These are phyloP conservation scores for Neogale vison DNA, from an alignment of 2,113 vertebrate species.

Conservation along the genomic window DNA sequence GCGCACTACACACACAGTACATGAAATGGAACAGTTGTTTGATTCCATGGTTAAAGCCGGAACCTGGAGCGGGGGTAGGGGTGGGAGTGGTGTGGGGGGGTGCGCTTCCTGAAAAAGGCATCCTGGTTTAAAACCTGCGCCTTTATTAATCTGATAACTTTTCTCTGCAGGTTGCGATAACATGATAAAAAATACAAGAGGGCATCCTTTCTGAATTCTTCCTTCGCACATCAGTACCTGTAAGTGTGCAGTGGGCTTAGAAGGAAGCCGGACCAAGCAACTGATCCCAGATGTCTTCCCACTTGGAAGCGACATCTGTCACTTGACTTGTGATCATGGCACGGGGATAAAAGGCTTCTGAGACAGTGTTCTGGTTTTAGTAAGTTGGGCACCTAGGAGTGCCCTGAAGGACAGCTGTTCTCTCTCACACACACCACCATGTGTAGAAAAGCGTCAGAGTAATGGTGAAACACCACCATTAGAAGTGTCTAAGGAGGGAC, in stretches of 20 bases:
- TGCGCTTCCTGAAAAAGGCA: not conserved
- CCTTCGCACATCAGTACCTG: not conserved
- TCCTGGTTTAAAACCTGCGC: not conserved
- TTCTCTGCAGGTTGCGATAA: not conserved
- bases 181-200: not conserved
- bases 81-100: fast-evolving
- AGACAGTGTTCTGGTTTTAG: not conserved
- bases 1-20: not conserved
- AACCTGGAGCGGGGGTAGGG: fast-evolving
- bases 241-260: not conserved
- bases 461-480: not conserved
- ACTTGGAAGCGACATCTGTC: not conserved
- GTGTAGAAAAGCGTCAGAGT: not conserved
- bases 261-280: not conserved
- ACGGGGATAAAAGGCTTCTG: not conserved
- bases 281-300: not conserved
- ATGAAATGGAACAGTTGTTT: not conserved
- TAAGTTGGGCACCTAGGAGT: not conserved
- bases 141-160: not conserved
- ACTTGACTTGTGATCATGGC: not conserved
- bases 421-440: too few relatives aligned
- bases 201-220: not conserved
- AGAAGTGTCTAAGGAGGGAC: not conserved
- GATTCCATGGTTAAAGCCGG: not conserved
- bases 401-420: not conserved